Evolutionary conservation across 64 coral and sea anemone genomes (phyloP), one percentile per base, ranked within the genome.

Genomic region (Acropora yongei): DNA sequence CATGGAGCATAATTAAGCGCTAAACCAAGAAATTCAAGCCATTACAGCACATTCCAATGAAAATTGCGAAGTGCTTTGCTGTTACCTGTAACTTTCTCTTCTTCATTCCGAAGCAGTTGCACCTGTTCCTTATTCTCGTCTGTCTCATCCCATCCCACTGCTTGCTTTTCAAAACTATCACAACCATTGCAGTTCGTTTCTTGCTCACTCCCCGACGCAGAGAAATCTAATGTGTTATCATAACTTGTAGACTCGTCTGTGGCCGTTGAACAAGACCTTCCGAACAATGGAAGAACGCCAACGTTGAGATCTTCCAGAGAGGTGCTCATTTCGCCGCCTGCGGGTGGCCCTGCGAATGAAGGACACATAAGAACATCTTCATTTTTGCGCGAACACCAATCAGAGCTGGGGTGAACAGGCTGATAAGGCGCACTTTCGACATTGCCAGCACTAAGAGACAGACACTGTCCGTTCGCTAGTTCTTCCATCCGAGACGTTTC

Each of bases 351-450:
- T 10, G 14, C 7, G 63, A 5, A 16, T 12, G 58, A 84, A 82
- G 57, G 41, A 44, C 16, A 30, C 19, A 61, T 44, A 10, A 12
- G 41, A 1, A 41, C 60, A 16, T 68, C 57, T 14, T 3, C 68
- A 67, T 7, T 6, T 17, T 68, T 60, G 7, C 2, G 57, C n/a
- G 80, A 1, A 16, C 45, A 17, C n/a, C 41, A 20, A 68, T 68
- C 80, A 63, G 58, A 41, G 13, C 58, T 84, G 60, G 57, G 16
- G 11, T 63, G 16, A 16, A 60, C 57, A 16, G 80, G 45, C 9
- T 67, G 57, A n/a, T 83, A 43, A 68, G 80, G 80, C 16, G 44
- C 43, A 67, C 80, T 67, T 18, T 83, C 80, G 9, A 13, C 13
- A 61, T 61, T 11, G 20, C 68, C 80, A 68, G 13, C 57, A 17